phyloP scores from a whole-genome alignment of 2,797 vertebrate species.

The Syncerus caffer region DNA sequence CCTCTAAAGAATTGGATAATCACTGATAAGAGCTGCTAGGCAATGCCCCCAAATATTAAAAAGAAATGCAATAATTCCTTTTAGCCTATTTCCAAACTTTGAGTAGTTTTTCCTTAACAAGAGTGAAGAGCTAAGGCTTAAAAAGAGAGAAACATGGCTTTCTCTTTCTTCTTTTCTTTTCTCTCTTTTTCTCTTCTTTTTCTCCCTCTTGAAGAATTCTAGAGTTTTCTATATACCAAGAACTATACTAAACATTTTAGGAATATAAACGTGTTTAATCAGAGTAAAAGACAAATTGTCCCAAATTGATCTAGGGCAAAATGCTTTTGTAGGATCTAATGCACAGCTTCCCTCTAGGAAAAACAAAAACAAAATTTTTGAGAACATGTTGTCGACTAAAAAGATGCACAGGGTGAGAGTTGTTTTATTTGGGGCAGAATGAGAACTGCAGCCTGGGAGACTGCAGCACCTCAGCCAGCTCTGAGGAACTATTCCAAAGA shows the following conservation, averaged over 20 bases:
- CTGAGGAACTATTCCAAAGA: neutral
- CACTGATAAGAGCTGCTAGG: neutral
- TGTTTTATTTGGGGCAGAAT: neutral
- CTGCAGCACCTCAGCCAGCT: neutral
- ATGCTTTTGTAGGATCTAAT: neutral
- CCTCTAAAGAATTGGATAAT: neutral
- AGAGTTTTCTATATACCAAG: neutral
- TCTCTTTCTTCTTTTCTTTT: neutral
- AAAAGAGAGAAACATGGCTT: neutral
- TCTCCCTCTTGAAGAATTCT: neutral
- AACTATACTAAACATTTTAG: neutral
- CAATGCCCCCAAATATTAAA: neutral
- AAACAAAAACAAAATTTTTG: neutral
- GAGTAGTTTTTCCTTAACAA: neutral
- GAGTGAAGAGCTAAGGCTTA: neutral
- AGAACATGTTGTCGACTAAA: neutral
- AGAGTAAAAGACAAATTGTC: neutral
- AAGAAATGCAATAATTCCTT: neutral
- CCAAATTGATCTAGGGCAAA: neutral
- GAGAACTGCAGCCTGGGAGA: neutral
- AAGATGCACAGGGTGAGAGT: neutral
- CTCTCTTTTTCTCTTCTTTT: neutral
- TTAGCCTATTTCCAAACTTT: neutral
- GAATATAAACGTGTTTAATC: neutral
- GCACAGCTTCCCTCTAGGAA: neutral